phyloP scores from a whole-genome alignment of 1,140 invertebrate species.

The Dufourea novaeangliae region DNA sequence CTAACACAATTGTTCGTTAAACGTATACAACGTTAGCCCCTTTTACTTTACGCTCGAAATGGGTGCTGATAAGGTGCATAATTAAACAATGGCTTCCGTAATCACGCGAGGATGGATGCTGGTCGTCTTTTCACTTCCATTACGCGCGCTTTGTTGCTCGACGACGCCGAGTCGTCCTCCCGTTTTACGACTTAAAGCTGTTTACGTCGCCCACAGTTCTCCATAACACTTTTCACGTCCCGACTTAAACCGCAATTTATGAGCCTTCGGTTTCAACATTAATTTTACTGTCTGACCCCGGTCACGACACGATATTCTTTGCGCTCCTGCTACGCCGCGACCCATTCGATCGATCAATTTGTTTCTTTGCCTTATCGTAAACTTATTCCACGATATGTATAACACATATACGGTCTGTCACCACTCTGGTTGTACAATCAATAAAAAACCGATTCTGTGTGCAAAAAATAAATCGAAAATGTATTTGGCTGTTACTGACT shows the following conservation, averaged over 20 bases:
- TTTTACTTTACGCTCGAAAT: not conserved
- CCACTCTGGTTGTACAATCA: too few species aligned
- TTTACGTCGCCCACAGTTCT: slow-evolving; percentile 35
- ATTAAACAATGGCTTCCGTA: slow-evolving; percentile 27
- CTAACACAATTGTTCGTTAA: not conserved
- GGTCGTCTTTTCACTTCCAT: slow-evolving; percentile 4
- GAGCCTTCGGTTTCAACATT: slow-evolving; percentile 52
- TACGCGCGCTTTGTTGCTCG: slow-evolving; percentile 16
- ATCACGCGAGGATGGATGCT: not conserved
- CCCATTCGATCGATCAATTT: slow-evolving; percentile 9
- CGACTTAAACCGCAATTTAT: slow-evolving; percentile 53
- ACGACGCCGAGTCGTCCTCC: not conserved
- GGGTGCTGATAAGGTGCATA: not conserved
- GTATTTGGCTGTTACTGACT: too few species aligned
- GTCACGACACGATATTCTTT: slow-evolving; percentile 30
- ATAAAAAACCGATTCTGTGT: too few species aligned
- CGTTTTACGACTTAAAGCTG: slow-evolving; percentile 35
- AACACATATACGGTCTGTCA: not conserved
- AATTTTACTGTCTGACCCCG: slow-evolving; percentile 38
- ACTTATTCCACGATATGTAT: not conserved
- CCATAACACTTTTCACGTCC: slow-evolving; percentile 34
- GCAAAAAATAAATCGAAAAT: too few species aligned
- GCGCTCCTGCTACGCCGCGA: slow-evolving; percentile 9
- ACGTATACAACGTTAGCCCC: too few species aligned
- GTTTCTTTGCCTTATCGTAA: not conserved